Conservation (phyloP, 1,140 invertebrate species). For the Leptonema lineaticorne region DNA sequence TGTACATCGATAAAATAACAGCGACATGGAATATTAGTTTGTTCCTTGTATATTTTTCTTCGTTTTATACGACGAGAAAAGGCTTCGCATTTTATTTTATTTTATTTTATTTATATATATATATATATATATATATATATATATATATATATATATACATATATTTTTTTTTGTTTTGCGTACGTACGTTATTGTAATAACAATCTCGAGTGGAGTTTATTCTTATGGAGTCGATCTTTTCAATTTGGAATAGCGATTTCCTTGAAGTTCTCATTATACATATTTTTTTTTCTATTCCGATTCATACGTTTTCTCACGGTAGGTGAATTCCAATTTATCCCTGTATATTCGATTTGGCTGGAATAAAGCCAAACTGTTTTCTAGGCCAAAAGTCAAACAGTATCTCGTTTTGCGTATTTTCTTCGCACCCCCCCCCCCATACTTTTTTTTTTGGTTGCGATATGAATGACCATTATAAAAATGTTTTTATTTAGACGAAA, state of each 20-base stretch:
- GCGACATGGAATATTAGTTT: too few relatives aligned
- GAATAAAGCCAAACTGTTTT: constrained; percentile 9
- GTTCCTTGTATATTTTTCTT: too few relatives aligned
- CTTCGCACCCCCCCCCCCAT: too few relatives aligned
- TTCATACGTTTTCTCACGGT: constrained; percentile 1
- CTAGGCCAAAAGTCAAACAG: constrained; percentile 7
- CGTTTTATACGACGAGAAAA: too few relatives aligned
- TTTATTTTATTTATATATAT: too few relatives aligned
- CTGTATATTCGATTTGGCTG: constrained; percentile 10
- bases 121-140: too few relatives aligned
- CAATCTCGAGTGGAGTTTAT: background rate
- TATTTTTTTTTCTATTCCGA: background rate
- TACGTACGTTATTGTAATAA: background rate
- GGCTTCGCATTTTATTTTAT: too few relatives aligned
- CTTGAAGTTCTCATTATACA: background rate
- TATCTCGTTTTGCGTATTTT: background rate
- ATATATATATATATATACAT: too few relatives aligned
- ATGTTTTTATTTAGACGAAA: too few relatives aligned
- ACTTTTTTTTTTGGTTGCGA: background rate
- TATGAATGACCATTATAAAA: background rate
- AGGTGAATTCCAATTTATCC: constrained; percentile 14
- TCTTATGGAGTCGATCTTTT: constrained; percentile 11
- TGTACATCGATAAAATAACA: too few relatives aligned
- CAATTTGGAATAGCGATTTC: constrained; percentile 13
- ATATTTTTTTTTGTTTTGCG: too few relatives aligned